Percentiles rank a stretch among this genome's conserved stretches.
These are phyloP conservation scores for Bombus cullumanus DNA, from an alignment of 1,140 invertebrate genomes.

Conservation along the genomic window DNA sequence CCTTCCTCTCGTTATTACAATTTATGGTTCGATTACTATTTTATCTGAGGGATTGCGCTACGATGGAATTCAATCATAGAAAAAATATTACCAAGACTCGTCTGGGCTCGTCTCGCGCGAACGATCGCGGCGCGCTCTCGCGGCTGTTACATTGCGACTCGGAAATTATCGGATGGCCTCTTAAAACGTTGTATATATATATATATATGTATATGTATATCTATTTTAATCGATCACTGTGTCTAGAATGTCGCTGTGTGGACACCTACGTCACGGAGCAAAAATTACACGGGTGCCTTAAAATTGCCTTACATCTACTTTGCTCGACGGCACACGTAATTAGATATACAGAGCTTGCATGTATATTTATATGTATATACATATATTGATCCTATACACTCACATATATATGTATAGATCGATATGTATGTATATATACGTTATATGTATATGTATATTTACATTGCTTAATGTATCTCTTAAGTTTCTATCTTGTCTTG, in stretches of 20 bases:
- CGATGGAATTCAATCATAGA: neutral
- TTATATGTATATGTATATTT: neutral
- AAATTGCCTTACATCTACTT: slow-evolving; percentile 38
- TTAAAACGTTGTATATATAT: slow-evolving; percentile 16
- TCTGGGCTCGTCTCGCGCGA: neutral
- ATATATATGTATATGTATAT: neutral
- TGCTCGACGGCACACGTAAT: slow-evolving; percentile 52
- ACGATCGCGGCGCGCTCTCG: slow-evolving; percentile 20
- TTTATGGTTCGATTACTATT: neutral
- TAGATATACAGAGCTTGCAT: slow-evolving; percentile 43
- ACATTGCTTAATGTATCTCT: slow-evolving; percentile 47
- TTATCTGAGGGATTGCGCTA: neutral
- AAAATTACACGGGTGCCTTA: slow-evolving; percentile 55
- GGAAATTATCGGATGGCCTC: slow-evolving; percentile 19
- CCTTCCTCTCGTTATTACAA: neutral
- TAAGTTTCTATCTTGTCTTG: slow-evolving; percentile 36
- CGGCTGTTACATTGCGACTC: neutral
- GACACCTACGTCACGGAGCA: slow-evolving; percentile 50
- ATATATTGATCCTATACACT: neutral
- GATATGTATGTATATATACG: slow-evolving; percentile 14
- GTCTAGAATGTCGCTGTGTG: slow-evolving; percentile 35
- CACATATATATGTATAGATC: slow-evolving; percentile 19
- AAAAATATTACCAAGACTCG: neutral
- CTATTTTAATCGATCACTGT: slow-evolving; percentile 38
- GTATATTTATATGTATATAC: slow-evolving; percentile 16